Conservation (phyloP, 2,113 vertebrate species). For the Crotalus viridis region DNA sequence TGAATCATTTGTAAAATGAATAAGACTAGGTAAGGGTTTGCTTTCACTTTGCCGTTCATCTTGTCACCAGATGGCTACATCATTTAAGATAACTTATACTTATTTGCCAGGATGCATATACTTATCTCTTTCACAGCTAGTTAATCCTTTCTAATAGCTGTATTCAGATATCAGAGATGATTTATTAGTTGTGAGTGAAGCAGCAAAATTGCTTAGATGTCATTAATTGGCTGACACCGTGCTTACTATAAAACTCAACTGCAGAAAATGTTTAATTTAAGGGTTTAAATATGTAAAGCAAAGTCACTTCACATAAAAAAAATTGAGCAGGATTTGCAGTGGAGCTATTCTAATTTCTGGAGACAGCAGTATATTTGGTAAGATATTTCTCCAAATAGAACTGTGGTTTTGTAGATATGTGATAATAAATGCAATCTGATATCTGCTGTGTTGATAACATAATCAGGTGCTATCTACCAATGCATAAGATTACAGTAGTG, state of each 20-base stretch:
- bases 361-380: not conserved
- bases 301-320: not conserved
- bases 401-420: not conserved
- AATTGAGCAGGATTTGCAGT: not conserved
- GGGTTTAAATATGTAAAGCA: not conserved
- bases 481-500: not conserved
- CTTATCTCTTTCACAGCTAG: slow-evolving; percentile 14
- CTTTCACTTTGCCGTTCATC: not conserved
- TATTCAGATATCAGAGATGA: not conserved
- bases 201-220: not conserved
- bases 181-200: not conserved
- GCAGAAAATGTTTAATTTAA: slow-evolving; percentile 9
- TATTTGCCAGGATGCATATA: slow-evolving; percentile 2
- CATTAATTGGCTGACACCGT: not conserved
- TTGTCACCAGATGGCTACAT: slow-evolving; percentile 12
- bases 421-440: not conserved
- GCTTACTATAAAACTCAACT: not conserved
- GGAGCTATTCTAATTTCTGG: not conserved
- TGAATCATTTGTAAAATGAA: not conserved
- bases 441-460: not conserved
- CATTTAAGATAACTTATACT: slow-evolving; percentile 19
- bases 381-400: not conserved
- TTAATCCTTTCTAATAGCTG: slow-evolving; percentile 26
- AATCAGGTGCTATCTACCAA: not conserved
- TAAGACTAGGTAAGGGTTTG: not conserved